phyloP scores from a whole-genome alignment of 2,113 vertebrate genomes.

The Phalacrocorax aristotelis region DNA sequence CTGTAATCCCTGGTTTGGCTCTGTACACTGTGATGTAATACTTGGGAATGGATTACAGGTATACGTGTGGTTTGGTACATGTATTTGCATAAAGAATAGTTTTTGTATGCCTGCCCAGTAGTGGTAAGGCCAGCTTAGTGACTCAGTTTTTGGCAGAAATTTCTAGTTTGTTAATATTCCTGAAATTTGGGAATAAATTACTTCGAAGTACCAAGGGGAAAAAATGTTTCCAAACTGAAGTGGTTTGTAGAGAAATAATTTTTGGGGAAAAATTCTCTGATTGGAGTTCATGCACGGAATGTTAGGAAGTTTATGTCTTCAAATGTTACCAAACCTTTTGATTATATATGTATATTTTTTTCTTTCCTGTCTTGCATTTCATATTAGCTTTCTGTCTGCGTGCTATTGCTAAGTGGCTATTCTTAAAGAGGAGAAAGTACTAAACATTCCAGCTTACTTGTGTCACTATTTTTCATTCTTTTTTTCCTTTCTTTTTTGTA shows the following conservation, averaged over 20 bases:
- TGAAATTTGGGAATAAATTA: neutral
- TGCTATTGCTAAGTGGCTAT: neutral
- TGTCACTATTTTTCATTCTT: neutral
- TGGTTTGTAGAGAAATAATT: neutral
- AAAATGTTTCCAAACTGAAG: neutral
- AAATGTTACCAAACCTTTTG: neutral
- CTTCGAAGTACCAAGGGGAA: neutral
- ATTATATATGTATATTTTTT: neutral
- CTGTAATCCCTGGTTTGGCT: neutral
- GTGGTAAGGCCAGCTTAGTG: neutral
- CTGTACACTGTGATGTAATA: neutral
- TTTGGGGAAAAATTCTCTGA: neutral
- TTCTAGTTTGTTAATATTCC: neutral
- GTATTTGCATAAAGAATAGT: neutral
- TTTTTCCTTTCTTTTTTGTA: neutral
- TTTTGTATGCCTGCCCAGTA: neutral
- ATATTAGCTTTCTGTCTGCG: neutral
- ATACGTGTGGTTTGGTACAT: neutral
- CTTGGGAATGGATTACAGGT: neutral
- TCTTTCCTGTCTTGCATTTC: neutral
- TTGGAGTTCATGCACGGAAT: neutral
- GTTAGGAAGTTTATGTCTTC: neutral
- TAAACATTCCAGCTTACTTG: neutral
- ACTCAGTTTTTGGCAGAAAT: slow-evolving; percentile 28
- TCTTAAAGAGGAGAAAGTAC: neutral